phyloP scores from a whole-genome alignment of 2,888 invertebrate species.

The Caenorhabditis wallacei region DNA sequence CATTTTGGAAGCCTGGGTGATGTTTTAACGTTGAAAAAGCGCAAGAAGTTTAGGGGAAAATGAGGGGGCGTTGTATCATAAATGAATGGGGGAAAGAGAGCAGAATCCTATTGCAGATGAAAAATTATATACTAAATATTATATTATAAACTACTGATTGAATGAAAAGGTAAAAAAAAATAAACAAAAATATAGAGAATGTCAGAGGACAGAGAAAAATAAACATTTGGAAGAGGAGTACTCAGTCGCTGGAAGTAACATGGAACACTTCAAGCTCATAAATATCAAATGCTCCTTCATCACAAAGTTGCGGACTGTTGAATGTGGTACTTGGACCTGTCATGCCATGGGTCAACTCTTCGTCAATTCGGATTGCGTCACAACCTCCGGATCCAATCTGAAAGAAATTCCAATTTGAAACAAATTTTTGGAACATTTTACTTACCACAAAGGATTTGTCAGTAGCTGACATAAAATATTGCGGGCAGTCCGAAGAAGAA shows the following conservation, averaged over 20 bases:
- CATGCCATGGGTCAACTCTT: constrained; percentile 80
- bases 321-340: constrained; percentile 78
- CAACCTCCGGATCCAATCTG: constrained; percentile 81
- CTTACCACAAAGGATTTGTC: constrained; percentile 79
- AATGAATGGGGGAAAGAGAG: neutral
- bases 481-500: constrained; percentile 75
- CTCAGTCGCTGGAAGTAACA: constrained; percentile 61
- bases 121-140: constrained; percentile 21
- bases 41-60: neutral
- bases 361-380: constrained; percentile 82
- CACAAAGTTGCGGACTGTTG: constrained; percentile 77
- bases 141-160: constrained; percentile 12
- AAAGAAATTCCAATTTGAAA: too few relatives aligned
- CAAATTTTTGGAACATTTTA: neutral
- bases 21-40: neutral
- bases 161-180: constrained; percentile 2
- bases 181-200: constrained; percentile 7
- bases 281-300: constrained; percentile 74
- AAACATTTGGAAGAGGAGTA: constrained; percentile 5
- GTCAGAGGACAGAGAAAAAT: constrained; percentile 25
- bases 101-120: constrained; percentile 43
- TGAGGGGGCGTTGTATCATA: constrained; percentile 2
- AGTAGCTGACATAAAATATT: constrained; percentile 82
- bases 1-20: neutral
- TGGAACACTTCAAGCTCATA: constrained; percentile 79